Evolutionary conservation across 64 coral and sea anemone species (phyloP).

Genomic region (Montipora efflorescens): DNA sequence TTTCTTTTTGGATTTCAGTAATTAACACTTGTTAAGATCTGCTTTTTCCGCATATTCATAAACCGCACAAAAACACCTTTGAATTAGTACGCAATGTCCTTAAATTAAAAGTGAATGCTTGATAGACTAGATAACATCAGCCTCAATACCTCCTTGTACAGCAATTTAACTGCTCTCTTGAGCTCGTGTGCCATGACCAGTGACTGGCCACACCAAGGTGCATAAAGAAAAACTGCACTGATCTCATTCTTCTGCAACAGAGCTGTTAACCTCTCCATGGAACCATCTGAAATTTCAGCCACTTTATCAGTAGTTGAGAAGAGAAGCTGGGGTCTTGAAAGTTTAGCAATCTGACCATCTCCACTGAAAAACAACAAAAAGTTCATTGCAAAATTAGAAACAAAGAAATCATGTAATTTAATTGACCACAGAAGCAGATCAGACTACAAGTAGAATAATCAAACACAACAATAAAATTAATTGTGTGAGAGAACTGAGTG

Average conservation of each 20-base stretch:
- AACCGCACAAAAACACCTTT: no score
- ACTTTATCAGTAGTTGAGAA: conserved; percentile 43
- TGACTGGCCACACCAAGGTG: conserved; percentile 91
- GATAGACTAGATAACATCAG: no score
- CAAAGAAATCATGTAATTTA: no score
- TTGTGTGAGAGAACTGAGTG: no score
- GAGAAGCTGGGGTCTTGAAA: conserved; percentile 44
- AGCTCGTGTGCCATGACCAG: conserved; percentile 62
- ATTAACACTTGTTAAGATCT: no score
- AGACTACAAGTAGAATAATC: no score
- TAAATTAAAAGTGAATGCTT: no score
- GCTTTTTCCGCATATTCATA: no score
- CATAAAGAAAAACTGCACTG: conserved; percentile 87
- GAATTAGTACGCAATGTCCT: no score
- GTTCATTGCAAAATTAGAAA: not conserved
- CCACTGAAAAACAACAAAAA: conserved; percentile 46
- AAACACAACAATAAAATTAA: no score
- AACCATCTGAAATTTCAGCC: conserved; percentile 86
- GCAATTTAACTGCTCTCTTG: conserved; percentile 57
- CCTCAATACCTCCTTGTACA: conserved; percentile 69
- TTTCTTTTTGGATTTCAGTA: no score
- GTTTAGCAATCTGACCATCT: conserved; percentile 23
- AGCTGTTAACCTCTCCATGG: conserved; percentile 67
- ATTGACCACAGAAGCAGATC: no score
- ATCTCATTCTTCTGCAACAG: conserved; percentile 55